Conservation (phyloP, 2,888 invertebrate genomes). For the Cotesia congregata region DNA sequence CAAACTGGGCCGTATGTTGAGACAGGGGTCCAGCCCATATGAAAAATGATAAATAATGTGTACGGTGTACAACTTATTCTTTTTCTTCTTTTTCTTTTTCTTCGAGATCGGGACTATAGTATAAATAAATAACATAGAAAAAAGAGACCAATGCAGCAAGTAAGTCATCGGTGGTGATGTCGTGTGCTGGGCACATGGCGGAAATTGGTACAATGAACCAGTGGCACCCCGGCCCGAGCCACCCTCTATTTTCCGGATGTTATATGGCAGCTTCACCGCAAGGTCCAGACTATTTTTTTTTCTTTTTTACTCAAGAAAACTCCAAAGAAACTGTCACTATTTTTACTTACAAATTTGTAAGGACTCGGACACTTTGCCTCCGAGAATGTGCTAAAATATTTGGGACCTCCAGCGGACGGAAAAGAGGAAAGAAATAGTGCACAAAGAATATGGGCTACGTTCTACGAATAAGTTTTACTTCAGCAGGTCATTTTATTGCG, state of each 20-base stretch:
- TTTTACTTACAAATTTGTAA: constrained; percentile 28
- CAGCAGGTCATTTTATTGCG: constrained; percentile 10
- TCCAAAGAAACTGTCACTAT: constrained; percentile 30
- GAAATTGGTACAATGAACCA: constrained; percentile 50
- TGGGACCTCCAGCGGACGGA: constrained; percentile 39
- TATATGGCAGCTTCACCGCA: constrained; percentile 44
- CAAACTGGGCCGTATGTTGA: constrained; percentile 48
- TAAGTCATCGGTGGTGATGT: constrained; percentile 32
- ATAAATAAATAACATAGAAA: too few species aligned
- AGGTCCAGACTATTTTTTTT: constrained; percentile 33
- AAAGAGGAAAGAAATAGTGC: constrained; percentile 23
- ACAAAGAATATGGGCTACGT: constrained; percentile 32
- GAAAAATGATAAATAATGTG: constrained; percentile 50
- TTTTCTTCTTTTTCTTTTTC: constrained; percentile 32
- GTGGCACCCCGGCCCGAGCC: constrained; percentile 40
- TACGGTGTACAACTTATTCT: not conserved
- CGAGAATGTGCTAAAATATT: constrained; percentile 45
- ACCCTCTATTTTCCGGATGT: constrained; percentile 38
- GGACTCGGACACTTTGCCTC: constrained; percentile 7
- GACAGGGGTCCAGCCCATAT: constrained; percentile 37
- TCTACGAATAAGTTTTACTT: not conserved
- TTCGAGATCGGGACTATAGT: not conserved
- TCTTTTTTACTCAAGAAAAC: constrained; percentile 43
- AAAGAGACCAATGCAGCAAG: not conserved
- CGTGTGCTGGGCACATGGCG: constrained; percentile 57